Conservation (phyloP, 2,113 vertebrate genomes). For the Pseudorasbora parva region DNA sequence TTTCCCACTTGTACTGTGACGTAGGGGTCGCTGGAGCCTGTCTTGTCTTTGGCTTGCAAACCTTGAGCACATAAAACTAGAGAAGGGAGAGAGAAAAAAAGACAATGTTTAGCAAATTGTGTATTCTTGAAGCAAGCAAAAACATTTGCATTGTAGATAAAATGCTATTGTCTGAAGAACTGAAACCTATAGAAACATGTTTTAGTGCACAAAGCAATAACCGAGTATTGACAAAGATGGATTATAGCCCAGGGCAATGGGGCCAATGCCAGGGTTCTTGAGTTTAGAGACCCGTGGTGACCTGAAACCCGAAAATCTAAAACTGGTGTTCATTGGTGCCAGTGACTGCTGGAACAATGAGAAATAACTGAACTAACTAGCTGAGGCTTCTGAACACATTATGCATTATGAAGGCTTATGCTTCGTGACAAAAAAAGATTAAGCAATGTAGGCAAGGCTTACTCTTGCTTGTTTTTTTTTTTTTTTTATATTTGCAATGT, state of each 20-base stretch:
- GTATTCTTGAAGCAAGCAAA: neutral
- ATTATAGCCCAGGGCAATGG: neutral
- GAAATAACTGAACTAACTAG: neutral
- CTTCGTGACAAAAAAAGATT: too few species aligned
- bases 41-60: conserved; percentile 98
- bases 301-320: neutral
- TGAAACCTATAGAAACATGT: neutral
- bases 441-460: too few species aligned
- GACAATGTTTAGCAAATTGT: neutral
- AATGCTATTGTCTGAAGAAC: neutral
- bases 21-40: conserved; percentile 96
- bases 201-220: neutral
- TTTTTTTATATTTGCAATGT: too few species aligned
- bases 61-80: conserved; percentile 96
- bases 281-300: neutral
- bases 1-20: conserved; percentile 98
- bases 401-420: too few species aligned
- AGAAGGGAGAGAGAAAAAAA: conserved; percentile 18
- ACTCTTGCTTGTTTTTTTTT: too few species aligned
- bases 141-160: neutral
- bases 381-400: neutral
- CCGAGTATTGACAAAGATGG: neutral
- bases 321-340: neutral
- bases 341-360: neutral
- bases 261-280: neutral